These are phyloP conservation scores for Dromius quadrimaculatus DNA, from an alignment of 2,888 invertebrate species.

Conservation along the genomic window DNA sequence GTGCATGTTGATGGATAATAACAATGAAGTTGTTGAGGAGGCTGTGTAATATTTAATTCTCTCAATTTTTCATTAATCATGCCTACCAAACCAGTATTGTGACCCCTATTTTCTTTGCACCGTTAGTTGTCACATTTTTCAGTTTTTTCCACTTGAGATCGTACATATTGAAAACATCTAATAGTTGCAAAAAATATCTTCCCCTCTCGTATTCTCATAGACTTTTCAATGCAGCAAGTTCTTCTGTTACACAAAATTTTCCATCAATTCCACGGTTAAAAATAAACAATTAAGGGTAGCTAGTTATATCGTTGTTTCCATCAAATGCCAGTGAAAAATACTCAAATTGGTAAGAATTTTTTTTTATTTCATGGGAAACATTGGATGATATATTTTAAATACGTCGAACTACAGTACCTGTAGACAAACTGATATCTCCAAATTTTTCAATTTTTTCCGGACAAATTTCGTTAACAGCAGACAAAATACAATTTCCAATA, in stretches of 20 bases:
- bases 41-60: conserved; percentile 4
- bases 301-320: conserved; percentile 51
- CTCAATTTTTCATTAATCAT: conserved; percentile 28
- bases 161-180: conserved; percentile 7
- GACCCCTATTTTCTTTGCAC: conserved; percentile 53
- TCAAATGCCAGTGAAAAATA: conserved; percentile 33
- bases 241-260: conserved; percentile 46
- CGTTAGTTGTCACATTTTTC: conserved; percentile 53
- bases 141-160: conserved; percentile 15
- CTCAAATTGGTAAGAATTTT: neutral
- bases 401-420: neutral
- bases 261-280: conserved; percentile 51
- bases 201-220: conserved; percentile 43
- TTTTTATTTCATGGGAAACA: neutral
- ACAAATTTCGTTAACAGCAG: no score
- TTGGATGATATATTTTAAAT: neutral
- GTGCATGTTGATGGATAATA: conserved; percentile 49
- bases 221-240: conserved; percentile 47
- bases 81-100: conserved; percentile 52
- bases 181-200: conserved; percentile 41
- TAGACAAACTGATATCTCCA: neutral
- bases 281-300: conserved; percentile 48
- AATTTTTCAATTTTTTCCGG: no score
- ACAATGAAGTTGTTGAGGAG: conserved; percentile 43
- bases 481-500: no score